Conservation (phyloP, 2,113 vertebrate genomes). For the Hypomesus transpacificus region DNA sequence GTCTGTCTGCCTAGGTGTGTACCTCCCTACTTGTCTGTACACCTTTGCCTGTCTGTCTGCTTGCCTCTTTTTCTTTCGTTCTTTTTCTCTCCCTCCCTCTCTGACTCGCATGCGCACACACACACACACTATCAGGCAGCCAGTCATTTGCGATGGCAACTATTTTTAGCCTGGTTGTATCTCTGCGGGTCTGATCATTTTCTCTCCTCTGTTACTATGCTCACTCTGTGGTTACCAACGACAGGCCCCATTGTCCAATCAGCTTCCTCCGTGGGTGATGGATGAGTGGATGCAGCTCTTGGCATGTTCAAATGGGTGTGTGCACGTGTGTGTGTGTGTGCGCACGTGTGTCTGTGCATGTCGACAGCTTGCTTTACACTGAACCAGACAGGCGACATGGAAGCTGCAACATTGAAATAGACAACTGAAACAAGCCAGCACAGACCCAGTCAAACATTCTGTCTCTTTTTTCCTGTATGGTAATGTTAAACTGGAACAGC, state of each 20-base stretch:
- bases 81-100: not conserved
- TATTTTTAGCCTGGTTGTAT: slow-evolving; percentile 66
- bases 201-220: slow-evolving; percentile 65
- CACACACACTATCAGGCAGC: slow-evolving; percentile 42
- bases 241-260: slow-evolving; percentile 55
- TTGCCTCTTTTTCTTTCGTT: not conserved
- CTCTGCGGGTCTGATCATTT: slow-evolving; percentile 63
- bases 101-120: slow-evolving; percentile 15
- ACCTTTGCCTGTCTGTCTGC: not conserved
- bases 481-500: too few species aligned
- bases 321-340: slow-evolving; percentile 29
- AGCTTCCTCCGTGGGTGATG: slow-evolving; percentile 49
- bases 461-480: too few species aligned
- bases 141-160: slow-evolving; percentile 57
- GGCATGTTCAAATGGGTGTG: slow-evolving; percentile 31
- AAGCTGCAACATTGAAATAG: slow-evolving; percentile 38
- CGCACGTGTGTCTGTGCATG: not conserved
- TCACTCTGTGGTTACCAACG: slow-evolving; percentile 60
- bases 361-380: not conserved
- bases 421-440: not conserved
- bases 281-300: slow-evolving; percentile 48
- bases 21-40: not conserved
- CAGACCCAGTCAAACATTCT: too few species aligned
- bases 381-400: slow-evolving; percentile 15
- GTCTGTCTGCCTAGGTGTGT: not conserved